phyloP scores from a whole-genome alignment of 2,113 vertebrate species.

The Misgurnus anguillicaudatus region DNA sequence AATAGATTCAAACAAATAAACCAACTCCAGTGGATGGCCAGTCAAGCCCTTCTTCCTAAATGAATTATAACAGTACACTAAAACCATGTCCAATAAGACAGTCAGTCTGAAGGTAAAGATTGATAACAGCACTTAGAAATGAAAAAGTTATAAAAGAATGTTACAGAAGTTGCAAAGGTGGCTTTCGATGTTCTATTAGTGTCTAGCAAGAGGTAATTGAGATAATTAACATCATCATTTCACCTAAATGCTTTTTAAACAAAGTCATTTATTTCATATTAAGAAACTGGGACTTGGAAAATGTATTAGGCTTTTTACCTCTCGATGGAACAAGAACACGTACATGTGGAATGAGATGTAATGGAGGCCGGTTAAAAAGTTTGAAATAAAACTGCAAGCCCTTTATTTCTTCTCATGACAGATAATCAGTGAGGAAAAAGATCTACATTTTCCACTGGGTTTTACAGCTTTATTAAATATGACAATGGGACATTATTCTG shows the following conservation, averaged over 20 bases:
- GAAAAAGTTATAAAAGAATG: neutral
- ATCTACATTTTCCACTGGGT: conserved; percentile 65
- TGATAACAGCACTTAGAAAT: conserved; percentile 1
- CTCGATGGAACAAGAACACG: conserved; percentile 63
- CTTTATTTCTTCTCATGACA: conserved; percentile 74
- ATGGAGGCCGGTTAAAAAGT: conserved; percentile 78
- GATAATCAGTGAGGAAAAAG: conserved; percentile 73
- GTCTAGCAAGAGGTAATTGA: conserved; percentile 38
- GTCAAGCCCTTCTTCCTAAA: conserved; percentile 12
- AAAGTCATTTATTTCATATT: conserved; percentile 55
- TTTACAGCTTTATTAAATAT: conserved; percentile 59
- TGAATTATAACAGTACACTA: neutral
- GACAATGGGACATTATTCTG: neutral
- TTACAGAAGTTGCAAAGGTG: conserved; percentile 28
- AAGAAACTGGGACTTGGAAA: conserved; percentile 12
- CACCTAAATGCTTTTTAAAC: conserved; percentile 57
- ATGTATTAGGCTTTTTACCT: conserved; percentile 53
- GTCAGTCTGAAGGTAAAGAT: neutral
- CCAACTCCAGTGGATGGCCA: conserved; percentile 28
- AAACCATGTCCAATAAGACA: conserved; percentile 26
- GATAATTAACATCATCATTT: conserved; percentile 43
- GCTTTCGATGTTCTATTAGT: conserved; percentile 33
- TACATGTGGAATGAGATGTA: conserved; percentile 70
- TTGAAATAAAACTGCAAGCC: conserved; percentile 70
- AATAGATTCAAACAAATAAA: conserved; percentile 43